Percentiles rank a stretch among this genome's conserved stretches.
Evolutionary conservation across 1,140 invertebrate species (phyloP).

Genomic region (Drosophila tropicalis): DNA sequence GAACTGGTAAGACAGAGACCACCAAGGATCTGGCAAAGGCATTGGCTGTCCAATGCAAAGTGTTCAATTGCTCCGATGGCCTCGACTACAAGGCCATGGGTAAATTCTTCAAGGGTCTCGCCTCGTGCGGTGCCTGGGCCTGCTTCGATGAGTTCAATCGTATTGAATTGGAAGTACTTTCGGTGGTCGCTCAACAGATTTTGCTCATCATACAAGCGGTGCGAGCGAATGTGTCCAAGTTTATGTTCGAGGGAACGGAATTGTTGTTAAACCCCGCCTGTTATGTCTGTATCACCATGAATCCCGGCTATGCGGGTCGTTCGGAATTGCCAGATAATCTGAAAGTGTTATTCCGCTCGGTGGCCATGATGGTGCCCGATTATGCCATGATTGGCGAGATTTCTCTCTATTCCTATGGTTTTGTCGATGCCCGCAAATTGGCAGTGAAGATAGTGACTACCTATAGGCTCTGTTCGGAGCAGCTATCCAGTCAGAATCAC

Average conservation of each 20-base stretch:
- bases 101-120: constrained; percentile 94
- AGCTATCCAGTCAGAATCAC: constrained; percentile 92
- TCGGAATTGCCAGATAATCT: constrained; percentile 92
- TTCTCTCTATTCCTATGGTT: constrained; percentile 94
- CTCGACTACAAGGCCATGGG: constrained; percentile 97
- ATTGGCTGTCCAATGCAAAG: constrained; percentile 95
- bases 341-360: constrained; percentile 95
- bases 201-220: constrained; percentile 92
- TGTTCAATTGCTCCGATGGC: constrained; percentile 97
- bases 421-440: constrained; percentile 90
- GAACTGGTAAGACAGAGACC: constrained; percentile 95
- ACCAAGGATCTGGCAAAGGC: constrained; percentile 95
- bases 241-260: constrained; percentile 94
- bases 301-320: constrained; percentile 93
- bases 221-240: constrained; percentile 87
- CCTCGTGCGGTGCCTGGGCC: constrained; percentile 95
- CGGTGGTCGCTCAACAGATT: constrained; percentile 93
- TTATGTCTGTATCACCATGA: constrained; percentile 97
- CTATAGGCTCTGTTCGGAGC: constrained; percentile 94
- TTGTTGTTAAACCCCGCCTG: constrained; percentile 91
- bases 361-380: constrained; percentile 98
- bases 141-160: constrained; percentile 98
- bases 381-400: constrained; percentile 96
- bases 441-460: constrained; percentile 95
- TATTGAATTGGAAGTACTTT: constrained; percentile 95